Evolutionary conservation across 2,797 vertebrate genomes (phyloP).

Genomic region (Antennarius maculatus): DNA sequence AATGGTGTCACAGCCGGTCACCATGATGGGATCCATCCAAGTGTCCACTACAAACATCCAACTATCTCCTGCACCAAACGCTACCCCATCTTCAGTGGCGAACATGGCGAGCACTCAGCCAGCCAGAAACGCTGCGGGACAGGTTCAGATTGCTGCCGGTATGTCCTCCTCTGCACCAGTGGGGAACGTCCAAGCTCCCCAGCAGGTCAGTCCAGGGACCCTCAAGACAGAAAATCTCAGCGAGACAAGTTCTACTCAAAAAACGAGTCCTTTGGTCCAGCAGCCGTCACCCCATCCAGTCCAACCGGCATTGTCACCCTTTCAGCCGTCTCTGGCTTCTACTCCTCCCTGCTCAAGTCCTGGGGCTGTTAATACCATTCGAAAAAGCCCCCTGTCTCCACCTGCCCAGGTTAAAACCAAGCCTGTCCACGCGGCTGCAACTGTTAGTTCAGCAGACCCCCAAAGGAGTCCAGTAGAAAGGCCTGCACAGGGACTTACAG

Average conservation of each 20-base stretch:
- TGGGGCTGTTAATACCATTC: constrained; percentile 78
- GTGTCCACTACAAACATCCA: constrained; percentile 91
- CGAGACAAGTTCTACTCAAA: constrained; percentile 71
- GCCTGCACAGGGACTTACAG: constrained; percentile 55
- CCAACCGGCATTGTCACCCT: constrained; percentile 66
- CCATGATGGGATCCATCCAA: constrained; percentile 91
- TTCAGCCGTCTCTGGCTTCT: constrained; percentile 82
- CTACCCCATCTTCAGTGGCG: constrained; percentile 70
- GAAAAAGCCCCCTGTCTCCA: constrained; percentile 87
- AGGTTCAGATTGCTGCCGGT: constrained; percentile 76
- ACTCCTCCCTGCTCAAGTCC: constrained; percentile 87
- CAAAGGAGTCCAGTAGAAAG: constrained; percentile 82
- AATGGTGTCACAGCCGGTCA: constrained; percentile 89
- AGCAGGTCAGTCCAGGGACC: constrained; percentile 70
- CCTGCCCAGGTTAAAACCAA: constrained; percentile 84
- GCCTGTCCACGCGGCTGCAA: constrained; percentile 81
- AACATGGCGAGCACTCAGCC: constrained; percentile 79
- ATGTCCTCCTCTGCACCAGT: constrained; percentile 53
- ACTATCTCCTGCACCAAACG: constrained; percentile 82
- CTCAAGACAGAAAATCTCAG: constrained; percentile 81
- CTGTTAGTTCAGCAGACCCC: constrained; percentile 80
- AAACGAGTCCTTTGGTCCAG: constrained; percentile 63
- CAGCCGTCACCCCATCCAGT: constrained; percentile 66
- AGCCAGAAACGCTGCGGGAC: constrained; percentile 81
- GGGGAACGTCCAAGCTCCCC: constrained; percentile 66